Base-by-base conservation (phyloP, 2,797 vertebrate species). In the Selene dorsalis region DNA sequence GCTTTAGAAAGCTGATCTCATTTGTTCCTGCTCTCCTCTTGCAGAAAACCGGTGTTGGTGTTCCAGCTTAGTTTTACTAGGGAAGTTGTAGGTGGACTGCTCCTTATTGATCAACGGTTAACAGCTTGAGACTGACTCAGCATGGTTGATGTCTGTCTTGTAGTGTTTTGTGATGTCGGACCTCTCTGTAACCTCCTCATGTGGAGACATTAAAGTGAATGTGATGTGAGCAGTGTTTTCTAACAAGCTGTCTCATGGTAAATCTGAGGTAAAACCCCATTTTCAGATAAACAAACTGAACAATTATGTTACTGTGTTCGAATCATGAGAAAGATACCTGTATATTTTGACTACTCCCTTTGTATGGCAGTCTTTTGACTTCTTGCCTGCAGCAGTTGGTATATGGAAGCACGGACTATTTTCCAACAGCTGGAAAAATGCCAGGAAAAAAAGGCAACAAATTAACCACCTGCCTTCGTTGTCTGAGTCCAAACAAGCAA, bases 1-100 rank as follows among this genome's bases (percentile, higher is more conserved):
- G 45, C 66, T 50, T 80, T 77, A 83, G 80, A 75, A 85, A 81
- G 35, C 79, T 60, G 47, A 75, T 78, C 60, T 64, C 56, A 58
- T 82, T 52, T 7, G 6, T 77, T 61, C 32, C 53, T 47, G 1
- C 38, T 61, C 72, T 56, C 39, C n/a, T 58, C 22, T 35, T 57
- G 35, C 18, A 66, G 58, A 61, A 68, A 73, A 69, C 43, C 16
- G 12, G 11, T 52, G 45, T 47, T 18, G 12, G 11, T 52, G 45
- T 47, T 14, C n/a, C 63, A 13, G 20, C 32, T 69, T 61, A 50
- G 50, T 63, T 79, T 75, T 30, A 63, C 1, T 18, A 52, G 20
- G 56, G 62, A 47, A 67, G 32, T 22, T 50, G 38, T 13, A 17
- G 24, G 35, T 52, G n/a, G 38, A 17, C 4, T 56, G 48, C 52